phyloP scores from a whole-genome alignment of 2,797 vertebrate species.

The Clamator glandarius region DNA sequence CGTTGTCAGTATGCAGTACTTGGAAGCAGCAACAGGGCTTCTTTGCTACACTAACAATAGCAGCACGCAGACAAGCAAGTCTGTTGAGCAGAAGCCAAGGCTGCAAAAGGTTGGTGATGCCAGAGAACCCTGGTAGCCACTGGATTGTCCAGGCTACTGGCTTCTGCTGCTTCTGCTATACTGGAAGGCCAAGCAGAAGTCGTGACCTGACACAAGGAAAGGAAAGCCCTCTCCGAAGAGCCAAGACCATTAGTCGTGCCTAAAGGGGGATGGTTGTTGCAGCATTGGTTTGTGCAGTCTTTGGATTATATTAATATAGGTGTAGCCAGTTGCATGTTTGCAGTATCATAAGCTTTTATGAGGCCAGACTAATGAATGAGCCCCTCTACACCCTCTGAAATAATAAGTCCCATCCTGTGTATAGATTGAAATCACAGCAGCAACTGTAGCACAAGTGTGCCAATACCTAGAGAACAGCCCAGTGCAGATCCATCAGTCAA shows the following conservation, averaged over 20 bases:
- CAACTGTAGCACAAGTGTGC: not conserved
- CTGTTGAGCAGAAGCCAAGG: not conserved
- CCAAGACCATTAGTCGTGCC: not conserved
- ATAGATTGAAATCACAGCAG: not conserved
- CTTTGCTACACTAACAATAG: not conserved
- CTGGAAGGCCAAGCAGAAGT: not conserved
- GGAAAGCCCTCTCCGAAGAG: not conserved
- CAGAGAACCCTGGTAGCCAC: not conserved
- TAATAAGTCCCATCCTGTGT: not conserved
- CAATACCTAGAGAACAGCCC: not conserved
- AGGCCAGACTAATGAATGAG: slow-evolving; percentile 24
- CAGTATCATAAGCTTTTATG: slow-evolving; percentile 11
- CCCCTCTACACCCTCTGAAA: not conserved
- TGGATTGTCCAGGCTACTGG: not conserved
- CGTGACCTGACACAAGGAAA: not conserved
- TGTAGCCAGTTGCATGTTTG: not conserved
- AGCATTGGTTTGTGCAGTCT: not conserved
- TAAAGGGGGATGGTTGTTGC: not conserved
- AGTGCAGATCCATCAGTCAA: slow-evolving; percentile 19
- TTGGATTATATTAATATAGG: slow-evolving; percentile 25
- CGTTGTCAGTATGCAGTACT: not conserved
- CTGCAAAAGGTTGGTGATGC: not conserved
- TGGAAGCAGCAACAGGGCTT: not conserved
- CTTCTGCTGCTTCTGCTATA: not conserved
- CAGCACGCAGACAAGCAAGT: not conserved